Evolutionary conservation across 2,113 vertebrate species (phyloP), one percentile per base, ranked within the genome.

Genomic region (Oplegnathus fasciatus): DNA sequence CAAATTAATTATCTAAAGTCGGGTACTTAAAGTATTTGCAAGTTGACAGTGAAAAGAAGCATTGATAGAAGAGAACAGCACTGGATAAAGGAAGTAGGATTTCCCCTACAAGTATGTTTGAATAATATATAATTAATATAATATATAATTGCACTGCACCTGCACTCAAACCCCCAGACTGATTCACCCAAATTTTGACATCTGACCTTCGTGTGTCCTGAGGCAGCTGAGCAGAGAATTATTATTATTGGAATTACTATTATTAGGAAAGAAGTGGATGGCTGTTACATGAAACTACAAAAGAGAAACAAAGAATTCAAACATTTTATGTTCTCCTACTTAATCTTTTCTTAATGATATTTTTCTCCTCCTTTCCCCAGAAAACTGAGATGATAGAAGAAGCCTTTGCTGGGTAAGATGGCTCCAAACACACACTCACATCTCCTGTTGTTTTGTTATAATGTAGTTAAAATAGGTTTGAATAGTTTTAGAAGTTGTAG

Each of bases 301-400:
- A 37, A 37, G 42, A 30, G 1, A 17, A 18, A 10, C 37, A 18
- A 14, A 7, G 17, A 26, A 14, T 50, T 0, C n/a, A 44, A 2
- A 32, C 1, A 62, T 32, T 42, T 20, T 20, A 65, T 26, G 3
- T 18, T 14, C 10, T 32, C 1, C 30, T 9, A 57, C 5, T 20
- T 37, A 5, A 82, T 26, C 4, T 37, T 67, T 17, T 40, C 84
- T 84, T 14, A 76, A 15, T 40, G 37, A 14, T 10, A 1, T 60
- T 65, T 65, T 54, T 60, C 7, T 61, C 2, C 1, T 50, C 60
- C 28, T 44, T 48, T 60, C 66, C 28, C 46, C 90, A 99, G 98
- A 99, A 99, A 97, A 99, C 98, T 1, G 98, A 99, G 90, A 94
- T 98, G 67, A 99, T 99, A 79, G 98, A 99, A 92, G 98, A 99